Evolutionary conservation across 2,113 vertebrate genomes (phyloP).

Genomic region (Rallus limicola): DNA sequence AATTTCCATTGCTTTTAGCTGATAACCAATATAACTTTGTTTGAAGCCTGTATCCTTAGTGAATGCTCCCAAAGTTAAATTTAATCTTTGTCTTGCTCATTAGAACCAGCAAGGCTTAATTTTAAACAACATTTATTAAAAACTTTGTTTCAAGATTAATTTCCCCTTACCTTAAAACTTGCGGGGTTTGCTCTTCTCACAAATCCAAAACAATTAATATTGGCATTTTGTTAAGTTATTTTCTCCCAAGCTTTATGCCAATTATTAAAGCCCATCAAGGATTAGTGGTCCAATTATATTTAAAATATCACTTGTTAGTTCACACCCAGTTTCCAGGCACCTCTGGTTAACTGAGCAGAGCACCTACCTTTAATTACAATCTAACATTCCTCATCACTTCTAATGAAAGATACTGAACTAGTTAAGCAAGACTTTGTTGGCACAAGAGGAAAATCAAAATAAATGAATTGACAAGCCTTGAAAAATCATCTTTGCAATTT

Average conservation of each 20-base stretch:
- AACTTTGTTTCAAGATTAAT: constrained; percentile 68
- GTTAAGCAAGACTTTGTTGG: neutral
- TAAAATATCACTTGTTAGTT: neutral
- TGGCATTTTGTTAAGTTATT: neutral
- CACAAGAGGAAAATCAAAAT: constrained; percentile 3
- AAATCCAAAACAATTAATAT: neutral
- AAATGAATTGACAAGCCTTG: neutral
- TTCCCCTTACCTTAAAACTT: constrained; percentile 26
- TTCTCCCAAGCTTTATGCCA: neutral
- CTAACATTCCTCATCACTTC: neutral
- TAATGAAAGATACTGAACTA: neutral
- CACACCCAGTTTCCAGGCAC: neutral
- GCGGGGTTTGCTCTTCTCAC: neutral
- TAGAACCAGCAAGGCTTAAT: neutral
- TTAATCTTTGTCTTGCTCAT: constrained; percentile 4
- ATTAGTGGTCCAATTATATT: neutral
- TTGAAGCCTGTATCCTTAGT: neutral
- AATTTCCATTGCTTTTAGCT: constrained; percentile 40
- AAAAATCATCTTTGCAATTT: neutral
- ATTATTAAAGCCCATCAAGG: neutral
- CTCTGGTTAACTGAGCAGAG: constrained; percentile 1
- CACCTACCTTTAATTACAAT: neutral
- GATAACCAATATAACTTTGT: constrained; percentile 59
- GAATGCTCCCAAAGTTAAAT: constrained; percentile 14
- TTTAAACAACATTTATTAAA: constrained; percentile 27